Evolutionary conservation across 1,140 invertebrate genomes (phyloP), one percentile per base, ranked within the genome.

Genomic region (Ptiloglossa arizonensis): DNA sequence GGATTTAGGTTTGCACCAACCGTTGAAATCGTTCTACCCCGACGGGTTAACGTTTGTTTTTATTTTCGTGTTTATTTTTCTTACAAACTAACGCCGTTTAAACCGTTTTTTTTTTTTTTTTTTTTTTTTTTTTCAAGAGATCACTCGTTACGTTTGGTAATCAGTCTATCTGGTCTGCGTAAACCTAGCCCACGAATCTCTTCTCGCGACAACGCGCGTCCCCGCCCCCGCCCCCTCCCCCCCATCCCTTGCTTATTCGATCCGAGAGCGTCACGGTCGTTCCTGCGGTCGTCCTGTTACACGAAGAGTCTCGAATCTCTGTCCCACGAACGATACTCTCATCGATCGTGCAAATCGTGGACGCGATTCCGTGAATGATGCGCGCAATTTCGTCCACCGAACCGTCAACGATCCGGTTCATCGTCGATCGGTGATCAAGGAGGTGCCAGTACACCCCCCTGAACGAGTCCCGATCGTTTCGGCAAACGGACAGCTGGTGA

Each of bases 131-230:
- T 32, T 35, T 57, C 22, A 24, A 79, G 85, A 86, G 85, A 86
- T 86, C 85, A 86, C 83, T 76, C 69, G 56, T 86, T 83, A 86
- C 80, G 69, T 87, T 87, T 86, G 75, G 74, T 86, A 86, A 57
- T 86, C 82, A 86, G 85, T 87, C 80, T 85, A 85, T 87, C 73
- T 81, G 64, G 71, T 83, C 60, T 62, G 69, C 63, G 56, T 70
- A 78, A 81, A 46, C 63, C 74, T 81, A 74, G 57, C 63, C 64
- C 44, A 15, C 59, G 69, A 66, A 74, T 59, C n/a, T 50, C 19
- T 32, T n/a, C 19, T 56, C 54, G n/a, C n/a, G n/a, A n/a, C n/a
- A n/a, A n/a, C n/a, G n/a, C n/a, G n/a, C n/a, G n/a, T n/a, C n/a
- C n/a, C n/a, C n/a, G n/a, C 63, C 60, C 38, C 50, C 62, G 38